phyloP scores from a whole-genome alignment of 2,797 vertebrate species.

The Podarcis lilfordi region DNA sequence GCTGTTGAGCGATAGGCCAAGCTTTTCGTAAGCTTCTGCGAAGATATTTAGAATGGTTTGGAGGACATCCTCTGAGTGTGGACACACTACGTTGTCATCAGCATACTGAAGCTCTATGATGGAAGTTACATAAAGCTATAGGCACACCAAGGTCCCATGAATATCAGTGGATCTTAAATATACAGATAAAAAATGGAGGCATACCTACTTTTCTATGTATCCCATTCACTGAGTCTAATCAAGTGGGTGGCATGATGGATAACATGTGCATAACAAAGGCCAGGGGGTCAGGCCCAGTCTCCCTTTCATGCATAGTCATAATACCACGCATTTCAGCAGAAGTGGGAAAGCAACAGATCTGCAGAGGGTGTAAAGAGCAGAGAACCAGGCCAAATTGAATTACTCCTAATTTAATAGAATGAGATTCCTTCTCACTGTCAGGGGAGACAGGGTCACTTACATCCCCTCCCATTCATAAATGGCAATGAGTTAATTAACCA shows the following conservation, averaged over 20 bases:
- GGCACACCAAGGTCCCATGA: background rate
- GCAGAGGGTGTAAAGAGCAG: too few species aligned
- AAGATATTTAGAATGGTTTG: too few species aligned
- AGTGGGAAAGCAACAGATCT: background rate
- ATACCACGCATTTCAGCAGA: background rate
- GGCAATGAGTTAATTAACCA: background rate
- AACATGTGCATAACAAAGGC: background rate
- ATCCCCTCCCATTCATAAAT: too few species aligned
- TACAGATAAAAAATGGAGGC: background rate
- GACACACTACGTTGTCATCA: too few species aligned
- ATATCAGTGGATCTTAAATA: background rate
- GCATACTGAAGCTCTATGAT: too few species aligned
- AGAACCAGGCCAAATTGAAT: background rate
- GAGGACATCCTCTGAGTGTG: too few species aligned
- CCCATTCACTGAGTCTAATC: background rate
- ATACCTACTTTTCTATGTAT: background rate
- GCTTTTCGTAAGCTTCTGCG: too few species aligned
- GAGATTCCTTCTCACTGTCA: background rate
- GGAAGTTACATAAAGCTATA: background rate
- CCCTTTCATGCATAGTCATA: background rate
- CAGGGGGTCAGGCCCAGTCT: background rate
- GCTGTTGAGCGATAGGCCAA: too few species aligned
- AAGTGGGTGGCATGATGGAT: background rate
- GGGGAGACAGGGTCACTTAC: background rate
- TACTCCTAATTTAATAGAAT: slow-evolving; percentile 6